A percentile compares a stretch with the other conserved stretches of the same genome.
These are phyloP conservation scores for Corapipo altera DNA, from an alignment of 2,113 vertebrate species.

Conservation along the genomic window DNA sequence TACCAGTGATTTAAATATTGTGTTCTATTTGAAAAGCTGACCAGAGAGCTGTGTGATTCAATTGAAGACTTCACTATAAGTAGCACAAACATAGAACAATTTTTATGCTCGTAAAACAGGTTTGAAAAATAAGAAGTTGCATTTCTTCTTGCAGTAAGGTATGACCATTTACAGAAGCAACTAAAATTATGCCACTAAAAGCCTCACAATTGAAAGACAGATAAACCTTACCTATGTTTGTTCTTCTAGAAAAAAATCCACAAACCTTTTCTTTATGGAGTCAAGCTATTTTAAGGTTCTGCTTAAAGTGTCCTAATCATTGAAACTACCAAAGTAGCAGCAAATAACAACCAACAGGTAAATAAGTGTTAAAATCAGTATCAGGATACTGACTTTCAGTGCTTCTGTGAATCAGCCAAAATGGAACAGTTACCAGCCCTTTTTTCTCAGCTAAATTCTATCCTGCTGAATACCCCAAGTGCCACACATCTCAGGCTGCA, in stretches of 20 bases:
- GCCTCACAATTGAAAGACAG: slow-evolving; percentile 52
- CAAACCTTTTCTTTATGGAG: slow-evolving; percentile 16
- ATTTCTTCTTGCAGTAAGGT: slow-evolving; percentile 62
- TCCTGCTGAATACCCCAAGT: background rate
- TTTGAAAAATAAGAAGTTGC: slow-evolving; percentile 21
- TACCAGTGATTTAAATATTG: background rate
- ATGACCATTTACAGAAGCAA: slow-evolving; percentile 58
- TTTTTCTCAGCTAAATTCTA: background rate
- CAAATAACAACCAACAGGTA: slow-evolving; percentile 61
- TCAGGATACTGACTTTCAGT: slow-evolving; percentile 38
- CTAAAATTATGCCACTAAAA: slow-evolving; percentile 55
- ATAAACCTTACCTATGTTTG: slow-evolving; percentile 27
- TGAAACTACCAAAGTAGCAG: slow-evolving; percentile 42
- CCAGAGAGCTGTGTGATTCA: background rate
- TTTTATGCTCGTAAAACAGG: slow-evolving; percentile 52
- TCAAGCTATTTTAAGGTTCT: background rate
- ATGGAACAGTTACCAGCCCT: background rate
- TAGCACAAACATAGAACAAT: background rate
- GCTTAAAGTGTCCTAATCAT: slow-evolving; percentile 54
- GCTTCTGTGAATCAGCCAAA: background rate
- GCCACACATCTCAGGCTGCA: background rate
- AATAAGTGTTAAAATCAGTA: background rate
- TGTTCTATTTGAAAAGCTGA: background rate
- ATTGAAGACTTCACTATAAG: slow-evolving; percentile 21
- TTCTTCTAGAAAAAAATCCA: slow-evolving; percentile 55